Evolutionary conservation across 2,888 invertebrate species (phyloP).

Genomic region (Stomorhina lunata): DNA sequence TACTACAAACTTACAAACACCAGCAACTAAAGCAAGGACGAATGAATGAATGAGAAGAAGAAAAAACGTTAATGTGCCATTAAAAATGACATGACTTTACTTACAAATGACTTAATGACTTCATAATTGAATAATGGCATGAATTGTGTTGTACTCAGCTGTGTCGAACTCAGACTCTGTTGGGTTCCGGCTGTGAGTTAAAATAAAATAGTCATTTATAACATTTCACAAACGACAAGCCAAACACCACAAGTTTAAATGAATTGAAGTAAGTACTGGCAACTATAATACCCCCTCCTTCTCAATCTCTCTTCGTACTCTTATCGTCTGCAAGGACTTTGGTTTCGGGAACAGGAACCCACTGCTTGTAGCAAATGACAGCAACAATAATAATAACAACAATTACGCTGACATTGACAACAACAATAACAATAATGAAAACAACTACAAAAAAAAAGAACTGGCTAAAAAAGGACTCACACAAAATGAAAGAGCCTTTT

Average conservation of each 20-base stretch:
- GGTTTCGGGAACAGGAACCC: conserved; percentile 25
- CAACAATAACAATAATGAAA: conserved; percentile 42
- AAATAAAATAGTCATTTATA: conserved; percentile 63
- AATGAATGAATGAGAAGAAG: background rate
- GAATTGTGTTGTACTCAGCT: conserved; percentile 38
- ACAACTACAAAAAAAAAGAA: no score
- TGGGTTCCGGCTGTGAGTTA: conserved; percentile 36
- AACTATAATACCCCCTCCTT: background rate
- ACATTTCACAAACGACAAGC: conserved; percentile 40
- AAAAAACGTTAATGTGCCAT: conserved; percentile 59
- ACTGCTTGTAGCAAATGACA: conserved; percentile 28
- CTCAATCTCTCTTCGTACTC: background rate
- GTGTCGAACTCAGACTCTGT: no score
- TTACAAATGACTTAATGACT: conserved; percentile 70
- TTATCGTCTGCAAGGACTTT: background rate
- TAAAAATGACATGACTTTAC: conserved; percentile 65
- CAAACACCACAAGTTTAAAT: background rate
- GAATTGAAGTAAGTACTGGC: background rate
- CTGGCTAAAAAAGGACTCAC: background rate
- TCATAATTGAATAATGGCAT: conserved; percentile 71
- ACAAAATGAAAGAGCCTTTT: conserved; percentile 39
- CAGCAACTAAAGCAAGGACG: background rate
- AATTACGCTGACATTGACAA: conserved; percentile 41
- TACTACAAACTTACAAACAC: background rate
- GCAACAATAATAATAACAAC: conserved; percentile 35